Evolutionary conservation across 1,140 invertebrate species (phyloP).

Genomic region (Euura saliciscinereae): DNA sequence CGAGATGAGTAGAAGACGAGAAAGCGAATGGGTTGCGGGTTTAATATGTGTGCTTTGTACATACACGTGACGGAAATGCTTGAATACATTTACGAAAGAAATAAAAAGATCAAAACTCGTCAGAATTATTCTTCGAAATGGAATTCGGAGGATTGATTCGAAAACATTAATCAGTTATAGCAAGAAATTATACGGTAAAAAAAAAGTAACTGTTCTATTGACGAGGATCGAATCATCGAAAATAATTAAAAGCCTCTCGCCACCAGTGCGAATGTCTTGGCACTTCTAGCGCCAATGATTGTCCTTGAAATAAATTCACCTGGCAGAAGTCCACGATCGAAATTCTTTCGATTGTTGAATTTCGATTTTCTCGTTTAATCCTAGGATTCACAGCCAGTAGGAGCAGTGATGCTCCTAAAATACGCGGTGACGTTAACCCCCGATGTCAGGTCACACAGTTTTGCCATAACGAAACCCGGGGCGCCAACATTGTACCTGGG

Average conservation of each 20-base stretch:
- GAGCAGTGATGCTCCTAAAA: constrained; percentile 85
- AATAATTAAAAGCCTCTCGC: no score
- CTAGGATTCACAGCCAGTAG: constrained; percentile 87
- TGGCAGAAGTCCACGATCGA: constrained; percentile 6
- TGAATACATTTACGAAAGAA: neutral
- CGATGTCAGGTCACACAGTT: constrained; percentile 67
- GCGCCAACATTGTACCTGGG: constrained; percentile 81
- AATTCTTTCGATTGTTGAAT: neutral
- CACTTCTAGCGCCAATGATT: neutral
- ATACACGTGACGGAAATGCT: neutral
- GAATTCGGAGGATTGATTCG: no score
- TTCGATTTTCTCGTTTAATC: constrained; percentile 22
- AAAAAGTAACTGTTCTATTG: no score
- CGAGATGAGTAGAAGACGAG: neutral
- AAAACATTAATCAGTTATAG: no score
- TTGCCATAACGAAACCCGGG: constrained; percentile 78
- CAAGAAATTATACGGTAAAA: no score
- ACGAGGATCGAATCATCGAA: no score
- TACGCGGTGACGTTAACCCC: constrained; percentile 74
- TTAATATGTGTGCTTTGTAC: neutral
- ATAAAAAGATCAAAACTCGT: neutral
- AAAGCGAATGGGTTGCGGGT: neutral
- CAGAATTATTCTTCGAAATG: no score
- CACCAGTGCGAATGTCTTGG: neutral
- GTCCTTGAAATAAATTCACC: neutral